Evolutionary conservation across 2,797 vertebrate species (phyloP), one percentile per base, ranked within the genome.

Genomic region (Enteromius argenteus): DNA sequence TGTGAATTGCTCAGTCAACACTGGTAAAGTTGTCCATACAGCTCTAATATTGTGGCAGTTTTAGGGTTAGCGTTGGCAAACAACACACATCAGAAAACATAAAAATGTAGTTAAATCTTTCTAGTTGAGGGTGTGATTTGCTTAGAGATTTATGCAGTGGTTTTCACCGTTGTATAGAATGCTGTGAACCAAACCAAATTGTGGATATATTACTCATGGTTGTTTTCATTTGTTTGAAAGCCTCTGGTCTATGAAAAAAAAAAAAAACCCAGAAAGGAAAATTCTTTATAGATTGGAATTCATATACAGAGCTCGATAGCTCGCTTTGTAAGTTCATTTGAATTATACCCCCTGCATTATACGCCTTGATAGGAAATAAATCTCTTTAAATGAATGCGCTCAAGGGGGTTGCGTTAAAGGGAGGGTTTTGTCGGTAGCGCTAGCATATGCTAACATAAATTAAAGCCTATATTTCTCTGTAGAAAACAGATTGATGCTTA

Each of bases 291-390:
- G 89, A 93, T 91, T 90, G 92, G 91, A 93, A 91, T 91, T 67
- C 90, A 91, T 90, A 91, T 90, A 92, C 87, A 46, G 51, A 15
- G 6, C 90, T 87, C 86, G 90, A 88, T 80, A 87, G 88, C 91
- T 91, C 83, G 93, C 93, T 90, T 91, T 93, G 90, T 92, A 93
- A 92, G 91, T 94, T 94, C 90, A 94, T 95, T 94, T 94, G 92
- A 94, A 94, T 92, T 91, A 93, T 91, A 91, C 91, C 89, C 89
- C 86, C 91, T 85, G 91, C 91, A 93, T 93, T 94, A 93, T 94
- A 91, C 76, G 17, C 86, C 91, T 90, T 92, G 93, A 93, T 93
- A 92, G 94, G 93, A 94, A 93, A 95, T 94, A 94, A 94, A 95
- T 94, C 93, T 94, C 90, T 92, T 93, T 89, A 91, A 92, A 94